Base-by-base conservation (phyloP, 2,888 invertebrate species). In the Ormyrus nitidulus region DNA sequence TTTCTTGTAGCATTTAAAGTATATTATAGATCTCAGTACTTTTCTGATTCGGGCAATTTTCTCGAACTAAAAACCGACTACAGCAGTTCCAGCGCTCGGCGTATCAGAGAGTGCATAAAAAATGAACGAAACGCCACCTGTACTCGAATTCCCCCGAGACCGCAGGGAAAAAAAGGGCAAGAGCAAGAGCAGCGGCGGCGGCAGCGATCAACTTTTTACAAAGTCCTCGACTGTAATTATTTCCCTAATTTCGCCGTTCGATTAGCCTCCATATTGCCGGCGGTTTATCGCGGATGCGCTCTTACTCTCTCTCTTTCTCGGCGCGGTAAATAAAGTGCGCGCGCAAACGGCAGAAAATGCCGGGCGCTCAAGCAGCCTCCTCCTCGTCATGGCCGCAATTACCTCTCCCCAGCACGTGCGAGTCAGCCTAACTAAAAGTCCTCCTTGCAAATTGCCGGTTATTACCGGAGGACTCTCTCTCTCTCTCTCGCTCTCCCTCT, bases 381-480 rank as follows among this genome's bases (percentile, higher is more conserved):
- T 70, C 34, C 49, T 68, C 65, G 62, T 69, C 54, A 46, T 58
- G 54, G 64, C 59, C 72, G 68, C 76, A 80, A 80, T 80, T 80
- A 80, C 76, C 72, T 64, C 44, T 65, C 66, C 59, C 10, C 58
- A 51, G 54, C 54, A n/a, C 56, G 49, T 13, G 56, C 54, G 64
- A 73, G 58, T 74, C 87, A 85, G 86, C 85, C 85, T 87, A 87
- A 89, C 88, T 88, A 88, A 88, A 89, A 88, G 87, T 87, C 87
- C 88, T 84, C 85, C 85, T 87, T 86, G 87, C 86, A 90, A 90
- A 90, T 89, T 89, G 87, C 88, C 85, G 87, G 88, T 89, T 90
- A 90, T 90, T 89, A 89, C 87, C 80, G 82, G 83, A 6, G 85
- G 85, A 86, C 86, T 34, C 34, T 34, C 34, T 34, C 34, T 4